Conservation (phyloP, 37 sponge, comb jelly and placozoan species). For the Spongia lamella region DNA sequence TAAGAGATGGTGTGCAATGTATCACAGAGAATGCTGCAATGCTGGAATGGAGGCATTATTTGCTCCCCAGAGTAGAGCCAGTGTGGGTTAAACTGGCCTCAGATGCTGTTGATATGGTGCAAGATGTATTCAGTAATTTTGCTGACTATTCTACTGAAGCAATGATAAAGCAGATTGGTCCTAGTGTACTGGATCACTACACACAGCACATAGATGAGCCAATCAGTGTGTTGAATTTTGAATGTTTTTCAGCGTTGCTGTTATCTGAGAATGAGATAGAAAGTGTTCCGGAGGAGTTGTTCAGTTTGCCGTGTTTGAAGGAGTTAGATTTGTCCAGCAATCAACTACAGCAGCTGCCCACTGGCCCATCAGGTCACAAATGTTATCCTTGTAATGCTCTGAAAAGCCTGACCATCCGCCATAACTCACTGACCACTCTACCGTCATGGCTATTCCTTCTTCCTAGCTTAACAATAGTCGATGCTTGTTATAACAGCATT, state of each 20-base stretch:
- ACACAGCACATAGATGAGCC: no score
- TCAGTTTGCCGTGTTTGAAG: slow-evolving; percentile 19
- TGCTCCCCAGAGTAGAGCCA: no score
- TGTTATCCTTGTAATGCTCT: background rate
- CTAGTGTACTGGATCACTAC: background rate
- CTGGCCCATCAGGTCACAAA: slow-evolving; percentile 31
- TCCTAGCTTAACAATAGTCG: slow-evolving; percentile 36
- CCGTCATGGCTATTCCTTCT: slow-evolving; percentile 11
- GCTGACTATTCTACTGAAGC: no score
- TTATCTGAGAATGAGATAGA: slow-evolving; percentile 61
- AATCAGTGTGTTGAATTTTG: background rate
- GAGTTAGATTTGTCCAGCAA: slow-evolving; percentile 53
- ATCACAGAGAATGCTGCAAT: no score
- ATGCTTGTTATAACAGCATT: slow-evolving; percentile 43
- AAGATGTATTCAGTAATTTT: no score
- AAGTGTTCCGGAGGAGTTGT: slow-evolving; percentile 36
- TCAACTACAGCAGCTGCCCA: slow-evolving; percentile 43
- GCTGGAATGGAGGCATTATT: no score
- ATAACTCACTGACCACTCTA: background rate
- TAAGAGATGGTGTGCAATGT: no score
- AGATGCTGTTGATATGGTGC: no score
- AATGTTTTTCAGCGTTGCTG: background rate
- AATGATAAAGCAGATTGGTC: no score
- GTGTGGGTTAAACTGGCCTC: no score
- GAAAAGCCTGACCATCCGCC: no score